A percentile compares a stretch with the other conserved stretches of the same genome.
Evolutionary conservation across 1,140 invertebrate species (phyloP).

Genomic region (Ladona fulva): DNA sequence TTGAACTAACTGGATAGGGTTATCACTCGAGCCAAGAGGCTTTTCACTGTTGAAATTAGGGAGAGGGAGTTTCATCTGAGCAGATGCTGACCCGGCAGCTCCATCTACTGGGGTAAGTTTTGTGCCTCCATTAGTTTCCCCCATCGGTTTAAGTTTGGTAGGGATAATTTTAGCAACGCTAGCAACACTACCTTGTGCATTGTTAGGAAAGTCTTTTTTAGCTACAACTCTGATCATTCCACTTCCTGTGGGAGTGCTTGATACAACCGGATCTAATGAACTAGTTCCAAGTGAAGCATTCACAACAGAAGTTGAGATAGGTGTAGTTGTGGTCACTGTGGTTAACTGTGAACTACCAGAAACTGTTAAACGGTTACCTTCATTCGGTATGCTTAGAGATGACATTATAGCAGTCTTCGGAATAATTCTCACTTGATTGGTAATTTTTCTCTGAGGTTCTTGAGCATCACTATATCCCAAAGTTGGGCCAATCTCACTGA

Average conservation of each 20-base stretch:
- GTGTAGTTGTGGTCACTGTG: conserved; percentile 5
- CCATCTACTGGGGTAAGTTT: not conserved
- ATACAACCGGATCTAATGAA: not conserved
- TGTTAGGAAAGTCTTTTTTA: not conserved
- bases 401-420: not conserved
- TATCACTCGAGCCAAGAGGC: conserved; percentile 49
- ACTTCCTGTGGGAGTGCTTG: conserved; percentile 12
- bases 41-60: conserved; percentile 1
- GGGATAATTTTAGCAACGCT: not conserved
- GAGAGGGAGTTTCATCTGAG: not conserved
- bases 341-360: not conserved
- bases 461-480: not conserved
- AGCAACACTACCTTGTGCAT: conserved; percentile 2
- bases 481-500: not conserved
- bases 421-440: not conserved
- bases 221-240: conserved; percentile 10
- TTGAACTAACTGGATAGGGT: conserved; percentile 55
- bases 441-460: not conserved
- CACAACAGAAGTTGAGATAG: not conserved
- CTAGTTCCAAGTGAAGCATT: not conserved
- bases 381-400: conserved; percentile 3
- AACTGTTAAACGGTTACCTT: conserved; percentile 4
- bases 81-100: not conserved
- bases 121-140: not conserved
- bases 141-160: not conserved